phyloP scores from a whole-genome alignment of 1,140 invertebrate species.

The Drepana arcuata region DNA sequence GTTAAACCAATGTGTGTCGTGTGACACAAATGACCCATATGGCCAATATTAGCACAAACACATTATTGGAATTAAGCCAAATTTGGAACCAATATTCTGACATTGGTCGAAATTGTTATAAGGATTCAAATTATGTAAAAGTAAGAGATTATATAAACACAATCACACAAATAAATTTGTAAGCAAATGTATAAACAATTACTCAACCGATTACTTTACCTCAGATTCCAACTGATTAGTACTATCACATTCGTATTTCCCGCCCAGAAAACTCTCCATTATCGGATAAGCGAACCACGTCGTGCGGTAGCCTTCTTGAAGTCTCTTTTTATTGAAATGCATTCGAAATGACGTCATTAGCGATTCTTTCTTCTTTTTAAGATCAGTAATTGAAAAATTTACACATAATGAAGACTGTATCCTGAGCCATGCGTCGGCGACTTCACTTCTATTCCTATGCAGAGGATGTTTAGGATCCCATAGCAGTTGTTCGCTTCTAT shows the following conservation, averaged over 20 bases:
- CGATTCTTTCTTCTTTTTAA: slow-evolving; percentile 58
- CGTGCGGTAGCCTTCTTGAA: slow-evolving; percentile 31
- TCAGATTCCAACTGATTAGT: slow-evolving; percentile 35
- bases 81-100: too few relatives aligned
- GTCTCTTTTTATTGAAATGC: slow-evolving; percentile 43
- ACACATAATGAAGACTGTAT: slow-evolving; percentile 42
- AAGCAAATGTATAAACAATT: too few relatives aligned
- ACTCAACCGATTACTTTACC: too few relatives aligned
- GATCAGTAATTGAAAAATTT: slow-evolving; percentile 34
- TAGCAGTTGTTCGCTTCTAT: slow-evolving; percentile 20
- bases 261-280: slow-evolving; percentile 55
- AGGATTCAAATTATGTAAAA: too few relatives aligned
- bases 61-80: too few relatives aligned
- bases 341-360: slow-evolving; percentile 52
- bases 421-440: slow-evolving; percentile 25
- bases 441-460: slow-evolving; percentile 27
- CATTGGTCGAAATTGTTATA: too few relatives aligned
- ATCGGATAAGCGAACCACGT: slow-evolving; percentile 45
- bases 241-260: slow-evolving; percentile 51
- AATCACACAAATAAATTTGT: too few relatives aligned
- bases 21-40: too few relatives aligned
- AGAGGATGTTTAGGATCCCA: slow-evolving; percentile 27
- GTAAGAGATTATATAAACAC: too few relatives aligned
- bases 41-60: too few relatives aligned
- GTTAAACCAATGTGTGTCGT: too few relatives aligned